Evolutionary conservation across 2,888 invertebrate species (phyloP), one percentile per base, ranked within the genome.

Genomic region (Heteropelma amictum): DNA sequence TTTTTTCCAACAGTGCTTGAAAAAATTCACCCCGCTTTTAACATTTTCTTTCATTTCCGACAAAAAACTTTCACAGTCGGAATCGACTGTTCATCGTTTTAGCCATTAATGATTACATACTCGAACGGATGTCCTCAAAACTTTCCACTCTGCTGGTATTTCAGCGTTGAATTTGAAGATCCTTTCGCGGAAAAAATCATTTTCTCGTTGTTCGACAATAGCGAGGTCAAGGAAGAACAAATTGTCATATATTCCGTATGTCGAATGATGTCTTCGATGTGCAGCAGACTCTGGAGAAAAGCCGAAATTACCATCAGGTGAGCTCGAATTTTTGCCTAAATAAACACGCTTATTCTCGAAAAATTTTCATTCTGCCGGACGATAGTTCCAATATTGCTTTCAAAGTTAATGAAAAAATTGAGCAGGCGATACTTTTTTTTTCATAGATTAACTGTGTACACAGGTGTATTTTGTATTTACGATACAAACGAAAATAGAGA

Each of bases 321-420:
- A n/a, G n/a, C n/a, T n/a, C n/a, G n/a, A n/a, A n/a, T n/a, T n/a
- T n/a, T n/a, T n/a, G n/a, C n/a, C n/a, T n/a, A n/a, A n/a, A n/a
- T n/a, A n/a, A n/a, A n/a, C n/a, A n/a, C n/a, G n/a, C n/a, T n/a
- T n/a, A n/a, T n/a, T n/a, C n/a, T n/a, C n/a, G n/a, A n/a, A n/a
- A n/a, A n/a, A n/a, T n/a, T n/a, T n/a, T n/a, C n/a, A n/a, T n/a
- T n/a, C n/a, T n/a, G n/a, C n/a, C n/a, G n/a, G n/a, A n/a, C n/a
- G n/a, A n/a, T n/a, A n/a, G n/a, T n/a, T n/a, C n/a, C n/a, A n/a
- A n/a, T n/a, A n/a, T n/a, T n/a, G 60, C 38, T 38, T 47, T 53
- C 30, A 30, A 65, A 76, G 70, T 72, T 73, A 75, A 72, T 69
- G 40, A 61, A 17, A 42, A 74, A 74, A 51, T 33, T 54, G 30